These are phyloP conservation scores for Lepidochrysops patricia DNA, from an alignment of 2,888 invertebrate species.

Conservation along the genomic window DNA sequence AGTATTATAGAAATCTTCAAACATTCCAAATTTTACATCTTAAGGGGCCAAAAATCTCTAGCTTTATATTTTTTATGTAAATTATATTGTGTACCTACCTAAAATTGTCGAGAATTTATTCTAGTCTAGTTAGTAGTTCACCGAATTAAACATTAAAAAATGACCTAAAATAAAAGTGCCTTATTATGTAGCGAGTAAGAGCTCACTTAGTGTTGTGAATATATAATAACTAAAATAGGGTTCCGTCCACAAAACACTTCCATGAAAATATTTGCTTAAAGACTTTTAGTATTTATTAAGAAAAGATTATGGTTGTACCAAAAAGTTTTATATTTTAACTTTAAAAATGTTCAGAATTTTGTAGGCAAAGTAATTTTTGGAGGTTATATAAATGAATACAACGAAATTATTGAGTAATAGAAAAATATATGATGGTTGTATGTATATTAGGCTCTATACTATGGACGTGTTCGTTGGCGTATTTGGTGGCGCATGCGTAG, in stretches of 20 bases:
- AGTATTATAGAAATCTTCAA: not conserved
- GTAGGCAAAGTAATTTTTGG: not conserved
- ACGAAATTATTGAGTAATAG: too few species aligned
- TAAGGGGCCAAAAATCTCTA: not conserved
- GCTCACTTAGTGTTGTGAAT: not conserved
- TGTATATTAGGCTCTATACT: too few species aligned
- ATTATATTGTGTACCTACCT: too few species aligned
- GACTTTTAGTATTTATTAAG: not conserved
- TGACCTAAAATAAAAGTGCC: too few species aligned
- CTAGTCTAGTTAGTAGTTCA: not conserved
- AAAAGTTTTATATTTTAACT: not conserved
- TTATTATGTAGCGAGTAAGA: not conserved
- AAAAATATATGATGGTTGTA: too few species aligned
- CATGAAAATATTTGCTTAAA: not conserved
- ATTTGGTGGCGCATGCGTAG: too few species aligned
- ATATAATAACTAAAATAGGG: not conserved
- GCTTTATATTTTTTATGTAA: not conserved
- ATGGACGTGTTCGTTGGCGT: too few species aligned
- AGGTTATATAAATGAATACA: not conserved
- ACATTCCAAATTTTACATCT: not conserved
- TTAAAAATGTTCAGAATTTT: not conserved
- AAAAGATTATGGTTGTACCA: not conserved
- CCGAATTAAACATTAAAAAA: not conserved
- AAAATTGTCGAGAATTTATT: not conserved
- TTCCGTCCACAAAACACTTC: not conserved